Evolutionary conservation across 2,113 vertebrate species (phyloP).

Genomic region (Maccullochella peelii): DNA sequence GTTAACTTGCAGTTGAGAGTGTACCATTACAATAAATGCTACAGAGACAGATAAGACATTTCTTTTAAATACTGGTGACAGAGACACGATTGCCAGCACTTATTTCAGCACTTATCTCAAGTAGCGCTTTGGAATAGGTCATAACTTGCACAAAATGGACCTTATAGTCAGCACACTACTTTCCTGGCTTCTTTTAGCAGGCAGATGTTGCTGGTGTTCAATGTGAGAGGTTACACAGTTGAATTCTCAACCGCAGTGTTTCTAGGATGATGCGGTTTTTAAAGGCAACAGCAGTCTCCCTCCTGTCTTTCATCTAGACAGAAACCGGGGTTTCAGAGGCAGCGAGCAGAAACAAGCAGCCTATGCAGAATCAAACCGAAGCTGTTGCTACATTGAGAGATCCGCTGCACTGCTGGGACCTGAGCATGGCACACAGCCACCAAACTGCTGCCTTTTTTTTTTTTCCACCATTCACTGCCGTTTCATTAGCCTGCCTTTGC

Average conservation of each 20-base stretch:
- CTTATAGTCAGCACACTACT: constrained; percentile 3
- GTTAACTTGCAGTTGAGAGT: constrained; percentile 16
- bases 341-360: constrained; percentile 44
- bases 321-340: constrained; percentile 22
- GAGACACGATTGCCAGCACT: constrained; percentile 33
- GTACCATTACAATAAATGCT: constrained; percentile 44
- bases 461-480: constrained; percentile 61
- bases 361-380: constrained; percentile 44
- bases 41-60: constrained; percentile 37
- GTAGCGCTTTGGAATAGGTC: constrained; percentile 18
- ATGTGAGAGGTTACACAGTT: constrained; percentile 28
- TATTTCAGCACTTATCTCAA: constrained; percentile 36
- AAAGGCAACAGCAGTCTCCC: constrained; percentile 21
- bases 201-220: constrained; percentile 37
- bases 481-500: constrained; percentile 64
- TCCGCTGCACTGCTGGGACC: constrained; percentile 49
- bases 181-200: constrained; percentile 31
- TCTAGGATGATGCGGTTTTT: constrained; percentile 38
- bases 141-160: constrained; percentile 41
- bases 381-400: constrained; percentile 48
- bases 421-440: constrained; percentile 52
- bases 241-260: constrained; percentile 10
- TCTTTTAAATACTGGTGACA: constrained; percentile 40
- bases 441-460: constrained; percentile 38
- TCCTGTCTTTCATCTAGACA: constrained; percentile 28